Evolutionary conservation across 2,113 vertebrate species (phyloP), one percentile per base, ranked within the genome.

Genomic region (Triplophysa tibetana): DNA sequence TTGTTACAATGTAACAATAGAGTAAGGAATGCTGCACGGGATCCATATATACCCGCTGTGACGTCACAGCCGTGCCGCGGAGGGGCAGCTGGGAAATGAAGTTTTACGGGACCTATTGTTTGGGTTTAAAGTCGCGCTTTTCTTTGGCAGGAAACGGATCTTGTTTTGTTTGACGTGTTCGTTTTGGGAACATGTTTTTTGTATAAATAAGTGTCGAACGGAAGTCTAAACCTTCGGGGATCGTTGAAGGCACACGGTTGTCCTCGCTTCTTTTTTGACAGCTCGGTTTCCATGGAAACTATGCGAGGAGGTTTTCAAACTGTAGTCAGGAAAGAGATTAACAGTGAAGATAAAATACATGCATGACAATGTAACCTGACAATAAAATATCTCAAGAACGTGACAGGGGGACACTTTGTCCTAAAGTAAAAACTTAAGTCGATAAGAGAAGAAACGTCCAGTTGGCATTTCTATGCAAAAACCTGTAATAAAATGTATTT

Each of bases 1-100:
- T 88, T 90, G 87, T 89, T 89, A 91, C 88, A 88, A 83, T 85
- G 87, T 91, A 93, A 93, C 92, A 94, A 93, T 92, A 90, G 91
- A 91, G 89, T 84, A 85, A 87, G 81, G 83, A 89, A 89, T 85
- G 86, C 87, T 87, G 87, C 85, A 85, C 88, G 61, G 87, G 58
- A 79, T 83, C 77, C 52, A 89, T 92, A 88, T 93, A 92, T 93
- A 94, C 87, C 87, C 73, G 21, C 48, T 43, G 85, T 92, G 93
- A 93, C 91, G 78, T 93, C 91, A 92, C 75, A 16, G 12, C 48
- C 75, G 83, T 77, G 80, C 70, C 67, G 41, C 74, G 79, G 24
- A 23, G 43, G 29, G 90, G 69, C 87, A 84, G 83, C 85, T 85
- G 92, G 93, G 93, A 93, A 89, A 80, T 86, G 87, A 33, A 89